Evolutionary conservation across 2,797 vertebrate species (phyloP), one percentile per base, ranked within the genome.

Genomic region (Coccyzus lansbergi): DNA sequence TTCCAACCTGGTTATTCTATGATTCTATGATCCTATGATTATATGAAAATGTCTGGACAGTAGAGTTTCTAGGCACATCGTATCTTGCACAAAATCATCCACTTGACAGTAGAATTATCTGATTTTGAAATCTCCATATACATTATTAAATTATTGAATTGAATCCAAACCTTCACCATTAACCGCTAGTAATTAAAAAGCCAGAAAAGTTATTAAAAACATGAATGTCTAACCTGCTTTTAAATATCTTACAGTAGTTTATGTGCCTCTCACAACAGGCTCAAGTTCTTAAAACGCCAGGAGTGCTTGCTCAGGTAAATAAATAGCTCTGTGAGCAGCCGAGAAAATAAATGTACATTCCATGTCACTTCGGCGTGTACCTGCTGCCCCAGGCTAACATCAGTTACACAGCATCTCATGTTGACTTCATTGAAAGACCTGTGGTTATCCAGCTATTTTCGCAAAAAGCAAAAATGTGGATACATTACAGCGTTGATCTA

Each of bases 351-450:
- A 55, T 64, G 26, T 74, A 63, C 69, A 76, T 96, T 95, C 79
- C 53, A 34, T 87, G 71, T 86, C 74, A 80, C 75, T 91, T 86
- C 44, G 56, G 67, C 76, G 86, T 33, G 22, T 64, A 34, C 95
- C 79, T 94, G 46, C 78, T 92, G 74, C 93, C 83, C 24, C n/a
- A 33, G 91, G 90, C 87, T 78, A 94, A 76, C 70, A 86, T 91
- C 91, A 94, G 68, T 97, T 94, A 56, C 36, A 60, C 68, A 86
- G 53, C 42, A 72, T 70, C 60, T 92, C 82, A 33, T 85, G 81
- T 93, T 21, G 38, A 79, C 77, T 93, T 93, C 62, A 63, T 94
- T 95, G 80, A 69, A 94, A 95, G 82, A 88, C 75, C 88, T 93
- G 63, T 79, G 56, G 68, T 95, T 93, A 84, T 60, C 52, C 77